Evolutionary conservation across 2,113 vertebrate species (phyloP).

Genomic region (Thunnus thynnus): DNA sequence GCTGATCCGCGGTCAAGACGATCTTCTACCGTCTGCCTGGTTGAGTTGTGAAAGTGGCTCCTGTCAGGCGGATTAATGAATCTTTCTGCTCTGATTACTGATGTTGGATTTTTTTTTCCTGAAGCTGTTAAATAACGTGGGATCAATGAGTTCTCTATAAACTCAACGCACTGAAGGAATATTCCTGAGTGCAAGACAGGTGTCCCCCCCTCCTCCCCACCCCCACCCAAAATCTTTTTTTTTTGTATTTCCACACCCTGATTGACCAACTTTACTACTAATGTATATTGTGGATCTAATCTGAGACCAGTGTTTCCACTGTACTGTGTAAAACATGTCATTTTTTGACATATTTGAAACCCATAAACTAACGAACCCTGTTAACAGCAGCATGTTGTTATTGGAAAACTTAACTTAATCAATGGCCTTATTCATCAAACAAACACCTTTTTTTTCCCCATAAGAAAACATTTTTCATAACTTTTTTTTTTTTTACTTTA

Average conservation of each 20-base stretch:
- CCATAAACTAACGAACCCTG: neutral
- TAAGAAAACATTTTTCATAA: slow-evolving; percentile 31
- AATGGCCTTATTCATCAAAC: slow-evolving; percentile 74
- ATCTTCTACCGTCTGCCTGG: neutral
- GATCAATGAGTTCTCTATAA: neutral
- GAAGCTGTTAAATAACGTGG: neutral
- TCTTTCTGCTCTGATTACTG: neutral
- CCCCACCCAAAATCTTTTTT: no score
- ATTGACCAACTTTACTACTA: slow-evolving; percentile 30
- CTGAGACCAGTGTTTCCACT: slow-evolving; percentile 30
- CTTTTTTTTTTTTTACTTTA: slow-evolving; percentile 34
- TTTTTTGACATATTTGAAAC: slow-evolving; percentile 17
- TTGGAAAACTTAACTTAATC: slow-evolving; percentile 36
- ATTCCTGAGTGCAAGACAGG: neutral
- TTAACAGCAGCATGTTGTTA: neutral
- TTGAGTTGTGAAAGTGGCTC: neutral
- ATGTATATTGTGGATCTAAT: slow-evolving; percentile 20
- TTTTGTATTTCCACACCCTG: neutral
- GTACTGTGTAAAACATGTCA: slow-evolving; percentile 8
- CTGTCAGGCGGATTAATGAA: neutral
- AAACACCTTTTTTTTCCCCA: slow-evolving; percentile 9
- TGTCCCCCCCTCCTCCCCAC: neutral
- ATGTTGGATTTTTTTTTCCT: neutral
- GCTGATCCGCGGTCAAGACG: neutral
- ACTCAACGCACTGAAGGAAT: neutral